phyloP scores from a whole-genome alignment of 1,140 invertebrate genomes.

The Ephestia elutella region DNA sequence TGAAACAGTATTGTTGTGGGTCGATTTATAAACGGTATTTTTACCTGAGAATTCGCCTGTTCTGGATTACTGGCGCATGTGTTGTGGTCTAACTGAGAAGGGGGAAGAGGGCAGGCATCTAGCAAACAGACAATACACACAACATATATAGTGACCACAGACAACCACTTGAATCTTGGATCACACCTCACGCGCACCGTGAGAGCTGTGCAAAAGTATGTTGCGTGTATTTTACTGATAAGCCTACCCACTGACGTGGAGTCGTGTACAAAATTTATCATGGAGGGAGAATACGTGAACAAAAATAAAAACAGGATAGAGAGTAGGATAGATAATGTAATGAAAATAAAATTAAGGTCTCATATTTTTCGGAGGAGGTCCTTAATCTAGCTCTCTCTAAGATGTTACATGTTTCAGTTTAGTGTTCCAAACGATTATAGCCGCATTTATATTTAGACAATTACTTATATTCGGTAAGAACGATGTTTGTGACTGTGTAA shows the following conservation, averaged over 20 bases:
- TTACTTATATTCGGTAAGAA: constrained; percentile 7
- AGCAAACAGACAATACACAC: constrained; percentile 77
- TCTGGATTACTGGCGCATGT: constrained; percentile 76
- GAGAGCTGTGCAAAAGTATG: constrained; percentile 62
- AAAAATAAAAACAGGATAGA: constrained; percentile 62
- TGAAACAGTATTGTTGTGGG: constrained; percentile 67
- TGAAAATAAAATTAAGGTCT: constrained; percentile 38
- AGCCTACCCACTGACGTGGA: constrained; percentile 53
- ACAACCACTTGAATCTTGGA: constrained; percentile 72
- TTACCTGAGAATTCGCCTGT: constrained; percentile 75
- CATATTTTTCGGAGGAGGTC: constrained; percentile 11
- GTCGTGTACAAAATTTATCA: constrained; percentile 11
- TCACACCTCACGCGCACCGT: constrained; percentile 69
- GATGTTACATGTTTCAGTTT: not conserved
- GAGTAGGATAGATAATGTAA: constrained; percentile 56
- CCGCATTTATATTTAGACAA: not conserved
- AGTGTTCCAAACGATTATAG: not conserved
- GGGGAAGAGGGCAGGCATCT: constrained; percentile 81
- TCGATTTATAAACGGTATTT: constrained; percentile 68
- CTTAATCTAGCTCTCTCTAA: constrained; percentile 1
- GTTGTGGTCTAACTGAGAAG: constrained; percentile 80
- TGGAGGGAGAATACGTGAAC: constrained; percentile 15
- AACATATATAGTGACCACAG: constrained; percentile 75
- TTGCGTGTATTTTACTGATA: constrained; percentile 66
- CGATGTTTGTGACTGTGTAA: constrained; percentile 72